Percentiles rank a stretch among this genome's conserved stretches.
Evolutionary conservation across 2,888 invertebrate species (phyloP).

Genomic region (Ametastegia equiseti): DNA sequence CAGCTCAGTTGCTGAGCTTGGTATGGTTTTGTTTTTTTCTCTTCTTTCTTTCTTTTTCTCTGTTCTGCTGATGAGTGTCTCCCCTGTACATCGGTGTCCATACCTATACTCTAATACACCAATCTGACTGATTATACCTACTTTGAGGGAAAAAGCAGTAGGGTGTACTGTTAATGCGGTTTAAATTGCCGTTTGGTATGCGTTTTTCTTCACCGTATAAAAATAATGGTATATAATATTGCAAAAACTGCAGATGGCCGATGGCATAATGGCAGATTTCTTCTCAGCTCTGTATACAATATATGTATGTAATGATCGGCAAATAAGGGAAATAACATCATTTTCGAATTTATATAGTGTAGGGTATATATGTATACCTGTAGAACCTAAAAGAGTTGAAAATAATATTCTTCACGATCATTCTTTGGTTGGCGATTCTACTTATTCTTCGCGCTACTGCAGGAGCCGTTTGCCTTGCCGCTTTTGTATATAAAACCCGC

Average conservation of each 20-base stretch:
- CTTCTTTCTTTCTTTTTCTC: not conserved
- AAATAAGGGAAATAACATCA: not conserved
- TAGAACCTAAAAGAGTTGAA: constrained; percentile 7
- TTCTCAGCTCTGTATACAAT: not conserved
- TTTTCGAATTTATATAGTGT: not conserved
- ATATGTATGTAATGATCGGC: not conserved
- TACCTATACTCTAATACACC: too few species aligned
- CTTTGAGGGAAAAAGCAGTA: not conserved
- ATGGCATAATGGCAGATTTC: too few species aligned
- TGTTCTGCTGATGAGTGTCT: not conserved
- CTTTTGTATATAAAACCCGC: not conserved
- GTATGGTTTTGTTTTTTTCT: not conserved
- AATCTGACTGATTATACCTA: not conserved
- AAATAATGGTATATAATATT: not conserved
- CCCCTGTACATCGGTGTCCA: not conserved
- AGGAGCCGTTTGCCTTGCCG: constrained; percentile 8
- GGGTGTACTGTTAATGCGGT: not conserved
- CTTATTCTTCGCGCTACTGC: not conserved
- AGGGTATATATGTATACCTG: not conserved
- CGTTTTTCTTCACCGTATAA: not conserved
- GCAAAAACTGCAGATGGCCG: too few species aligned
- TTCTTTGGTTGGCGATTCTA: not conserved
- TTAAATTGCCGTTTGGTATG: not conserved
- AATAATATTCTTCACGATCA: not conserved
- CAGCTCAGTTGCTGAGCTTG: not conserved